Conservation (phyloP, 2,797 vertebrate species). For the Naso thynnoides region DNA sequence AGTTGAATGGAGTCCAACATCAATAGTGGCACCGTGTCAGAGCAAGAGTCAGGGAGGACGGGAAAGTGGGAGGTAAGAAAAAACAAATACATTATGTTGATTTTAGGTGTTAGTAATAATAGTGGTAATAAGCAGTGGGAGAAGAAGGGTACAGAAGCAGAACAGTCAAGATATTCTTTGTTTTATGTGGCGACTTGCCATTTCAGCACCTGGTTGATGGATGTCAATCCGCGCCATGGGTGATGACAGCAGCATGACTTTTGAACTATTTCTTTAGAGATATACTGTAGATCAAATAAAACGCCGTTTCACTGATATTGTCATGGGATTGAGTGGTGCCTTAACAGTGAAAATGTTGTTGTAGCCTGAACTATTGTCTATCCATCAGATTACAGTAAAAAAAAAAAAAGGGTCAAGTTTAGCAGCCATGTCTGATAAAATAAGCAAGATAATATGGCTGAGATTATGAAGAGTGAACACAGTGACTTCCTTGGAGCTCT, state of each 20-base stretch:
- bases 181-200: constrained; percentile 62
- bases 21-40: constrained; percentile 63
- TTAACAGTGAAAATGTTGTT: constrained; percentile 15
- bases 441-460: constrained; percentile 19
- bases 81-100: constrained; percentile 57
- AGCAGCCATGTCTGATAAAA: constrained; percentile 30
- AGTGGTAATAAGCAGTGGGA: constrained; percentile 51
- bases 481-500: constrained; percentile 14
- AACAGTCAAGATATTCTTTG: constrained; percentile 46
- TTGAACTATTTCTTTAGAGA: constrained; percentile 10
- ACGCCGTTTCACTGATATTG: not conserved
- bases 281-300: not conserved
- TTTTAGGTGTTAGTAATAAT: constrained; percentile 63
- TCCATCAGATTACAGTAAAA: constrained; percentile 3
- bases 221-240: constrained; percentile 51
- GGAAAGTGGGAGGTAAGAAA: constrained; percentile 55
- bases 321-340: not conserved
- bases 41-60: constrained; percentile 51
- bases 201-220: constrained; percentile 64
- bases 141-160: constrained; percentile 39
- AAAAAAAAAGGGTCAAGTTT: constrained; percentile 10
- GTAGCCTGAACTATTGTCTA: constrained; percentile 4
- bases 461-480: constrained; percentile 24
- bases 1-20: constrained; percentile 67
- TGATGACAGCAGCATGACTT: constrained; percentile 46